These are phyloP conservation scores for Dicyema japonicum DNA, from an alignment of 1,140 invertebrate genomes.

Conservation along the genomic window DNA sequence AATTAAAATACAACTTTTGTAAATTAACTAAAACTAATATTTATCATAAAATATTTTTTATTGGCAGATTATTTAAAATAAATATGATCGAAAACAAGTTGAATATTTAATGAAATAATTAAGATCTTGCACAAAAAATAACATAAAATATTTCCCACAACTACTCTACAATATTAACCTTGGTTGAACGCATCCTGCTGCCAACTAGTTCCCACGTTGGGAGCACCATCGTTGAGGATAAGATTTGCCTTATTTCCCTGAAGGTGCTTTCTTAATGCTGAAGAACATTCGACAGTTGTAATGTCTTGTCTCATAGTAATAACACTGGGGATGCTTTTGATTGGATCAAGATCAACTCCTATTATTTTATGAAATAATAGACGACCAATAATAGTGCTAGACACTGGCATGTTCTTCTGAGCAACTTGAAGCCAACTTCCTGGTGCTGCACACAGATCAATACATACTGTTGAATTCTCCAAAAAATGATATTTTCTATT, in stretches of 20 bases:
- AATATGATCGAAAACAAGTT: no score
- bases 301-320: constrained; percentile 68
- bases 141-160: no score
- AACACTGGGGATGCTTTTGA: constrained; percentile 57
- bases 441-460: constrained; percentile 90
- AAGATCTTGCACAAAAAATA: no score
- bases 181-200: constrained; percentile 82
- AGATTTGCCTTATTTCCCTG: constrained; percentile 42
- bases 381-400: constrained; percentile 48
- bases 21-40: no score
- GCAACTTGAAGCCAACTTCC: constrained; percentile 99
- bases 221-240: constrained; percentile 79
- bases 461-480: constrained; percentile 62
- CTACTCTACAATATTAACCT: constrained; percentile 17
- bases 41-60: no score
- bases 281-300: constrained; percentile 48
- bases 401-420: constrained; percentile 77
- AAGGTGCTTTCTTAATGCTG: constrained; percentile 21
- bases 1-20: constrained; percentile 1
- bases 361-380: constrained; percentile 5
- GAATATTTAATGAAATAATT: no score
- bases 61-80: no score
- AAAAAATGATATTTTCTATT: constrained; percentile 88
- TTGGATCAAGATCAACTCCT: constrained; percentile 78
- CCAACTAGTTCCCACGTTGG: constrained; percentile 88